A percentile compares a stretch with the other conserved stretches of the same genome.
These are phyloP conservation scores for Cygnus buccinator DNA, from an alignment of 2,113 vertebrate species.

Conservation along the genomic window DNA sequence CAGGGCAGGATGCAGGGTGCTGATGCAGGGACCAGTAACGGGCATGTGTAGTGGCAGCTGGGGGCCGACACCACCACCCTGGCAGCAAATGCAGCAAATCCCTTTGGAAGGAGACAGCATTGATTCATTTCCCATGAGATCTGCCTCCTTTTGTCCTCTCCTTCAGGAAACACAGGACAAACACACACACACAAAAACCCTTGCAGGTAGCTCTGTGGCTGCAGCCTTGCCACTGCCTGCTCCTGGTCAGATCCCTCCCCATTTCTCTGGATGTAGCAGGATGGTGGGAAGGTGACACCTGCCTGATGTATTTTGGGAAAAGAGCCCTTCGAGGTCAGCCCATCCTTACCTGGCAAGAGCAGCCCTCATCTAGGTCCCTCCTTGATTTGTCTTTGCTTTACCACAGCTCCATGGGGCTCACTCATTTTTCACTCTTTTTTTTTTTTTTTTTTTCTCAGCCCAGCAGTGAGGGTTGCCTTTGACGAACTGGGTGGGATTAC, in stretches of 20 bases:
- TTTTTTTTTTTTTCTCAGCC: neutral
- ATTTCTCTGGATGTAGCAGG: neutral
- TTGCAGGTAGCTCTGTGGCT: neutral
- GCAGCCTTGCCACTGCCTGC: neutral
- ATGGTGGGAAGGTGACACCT: neutral
- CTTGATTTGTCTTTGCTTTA: neutral
- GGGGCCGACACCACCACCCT: conserved; percentile 18
- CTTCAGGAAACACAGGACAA: neutral
- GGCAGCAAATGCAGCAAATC: neutral
- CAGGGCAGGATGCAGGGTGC: neutral
- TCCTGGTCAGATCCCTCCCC: neutral
- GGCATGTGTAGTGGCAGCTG: conserved; percentile 11
- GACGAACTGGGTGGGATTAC: neutral
- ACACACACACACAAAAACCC: neutral
- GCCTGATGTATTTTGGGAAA: neutral
- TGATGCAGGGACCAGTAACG: neutral
- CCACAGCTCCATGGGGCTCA: neutral
- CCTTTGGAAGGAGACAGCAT: neutral
- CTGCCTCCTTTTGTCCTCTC: neutral
- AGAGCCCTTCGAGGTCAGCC: neutral
- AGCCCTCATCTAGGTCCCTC: neutral
- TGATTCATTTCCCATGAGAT: conserved; percentile 2
- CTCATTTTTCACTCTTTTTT: neutral
- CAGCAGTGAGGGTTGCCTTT: neutral
- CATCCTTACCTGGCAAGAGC: neutral